Evolutionary conservation across 2,113 vertebrate genomes (phyloP), one percentile per base, ranked within the genome.

Genomic region (Mus spicilegus): DNA sequence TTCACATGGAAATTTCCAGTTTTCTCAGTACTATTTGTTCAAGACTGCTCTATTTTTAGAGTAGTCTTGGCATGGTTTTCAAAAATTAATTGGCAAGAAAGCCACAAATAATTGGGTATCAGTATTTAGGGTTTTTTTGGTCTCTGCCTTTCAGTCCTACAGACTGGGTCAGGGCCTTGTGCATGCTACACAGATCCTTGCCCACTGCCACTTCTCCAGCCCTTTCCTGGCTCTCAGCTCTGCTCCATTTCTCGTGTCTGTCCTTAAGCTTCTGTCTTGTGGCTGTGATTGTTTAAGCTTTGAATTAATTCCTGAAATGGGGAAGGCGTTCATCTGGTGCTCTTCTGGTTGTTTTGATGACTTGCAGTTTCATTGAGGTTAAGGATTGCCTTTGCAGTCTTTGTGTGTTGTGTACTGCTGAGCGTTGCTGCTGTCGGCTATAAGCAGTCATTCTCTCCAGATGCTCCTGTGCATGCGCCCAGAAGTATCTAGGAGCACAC

Each of bases 331-430:
- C 46, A 24, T 89, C 17, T 42, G 22, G 69, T 87, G 76, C 51
- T 89, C 20, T 73, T 94, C 77, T 82, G 69, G 80, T 78, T 95
- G 36, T 76, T 72, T 89, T 87, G 30, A n/a, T 94, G 93, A 42
- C 75, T 56, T 89, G 36, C 8, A 80, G 36, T 86, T 95, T 39
- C 19, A 49, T 93, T 28, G 84, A 76, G 89, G 93, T 67, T 20
- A 49, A 72, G 36, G 87, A 78, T 78, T 70, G 69, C 9, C 63
- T 70, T 82, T 93, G 80, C 39, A 7, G 7, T 63, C 30, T 93
- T 89, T 95, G 39, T 94, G 7, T 1, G 61, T 86, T 93, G 39
- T 67, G 95, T 81, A 73, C 58, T 65, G 39, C 51, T 73, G 39
- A 63, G 30, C 80, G 39, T 20, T 51, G 51, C 8, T 95, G 26